Conservation (phyloP, 92 coral and sea anemone genomes). For the Parazoanthus darwini region DNA sequence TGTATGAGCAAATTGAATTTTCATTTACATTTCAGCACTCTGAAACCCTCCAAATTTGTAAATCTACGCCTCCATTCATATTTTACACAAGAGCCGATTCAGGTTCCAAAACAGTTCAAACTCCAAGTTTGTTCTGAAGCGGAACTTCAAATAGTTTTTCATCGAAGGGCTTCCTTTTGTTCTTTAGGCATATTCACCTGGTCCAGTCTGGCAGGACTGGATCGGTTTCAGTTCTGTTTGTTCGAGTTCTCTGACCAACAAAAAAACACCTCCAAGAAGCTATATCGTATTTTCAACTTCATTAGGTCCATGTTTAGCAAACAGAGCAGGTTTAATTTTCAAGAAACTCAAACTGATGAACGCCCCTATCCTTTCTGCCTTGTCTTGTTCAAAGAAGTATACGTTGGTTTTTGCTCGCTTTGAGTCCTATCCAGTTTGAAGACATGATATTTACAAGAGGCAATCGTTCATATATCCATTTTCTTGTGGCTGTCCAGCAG, state of each 20-base stretch:
- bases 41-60: background rate
- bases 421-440: background rate
- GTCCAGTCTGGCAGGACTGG: background rate
- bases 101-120: background rate
- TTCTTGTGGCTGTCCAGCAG: conserved; percentile 97
- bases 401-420: background rate
- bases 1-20: background rate
- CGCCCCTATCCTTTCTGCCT: background rate
- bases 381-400: background rate
- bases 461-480: conserved; percentile 65
- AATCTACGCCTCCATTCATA: background rate
- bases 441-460: conserved; percentile 11
- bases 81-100: background rate
- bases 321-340: background rate
- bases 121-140: background rate
- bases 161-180: background rate
- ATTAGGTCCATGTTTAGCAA: background rate
- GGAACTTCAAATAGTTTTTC: background rate
- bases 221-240: too few relatives aligned
- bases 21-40: background rate
- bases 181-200: background rate
- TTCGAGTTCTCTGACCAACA: background rate
- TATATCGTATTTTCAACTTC: background rate
- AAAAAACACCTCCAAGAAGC: background rate
- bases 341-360: background rate